Evolutionary conservation across 2,888 invertebrate species (phyloP).

Genomic region (Ellobium chinense): DNA sequence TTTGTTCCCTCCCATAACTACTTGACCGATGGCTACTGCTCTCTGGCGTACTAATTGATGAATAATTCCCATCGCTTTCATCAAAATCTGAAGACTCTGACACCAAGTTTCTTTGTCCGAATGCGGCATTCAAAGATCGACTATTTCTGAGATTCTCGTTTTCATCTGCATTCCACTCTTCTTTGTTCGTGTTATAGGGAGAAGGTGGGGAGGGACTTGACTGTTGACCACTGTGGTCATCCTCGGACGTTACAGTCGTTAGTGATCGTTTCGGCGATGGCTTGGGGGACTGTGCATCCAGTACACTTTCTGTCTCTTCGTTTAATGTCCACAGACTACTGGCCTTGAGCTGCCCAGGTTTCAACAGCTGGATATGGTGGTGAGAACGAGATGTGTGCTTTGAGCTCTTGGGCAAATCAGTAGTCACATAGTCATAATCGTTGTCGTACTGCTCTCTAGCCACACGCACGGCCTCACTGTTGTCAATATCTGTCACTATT

Average conservation of each 20-base stretch:
- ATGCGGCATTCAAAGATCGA: not conserved
- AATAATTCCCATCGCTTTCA: constrained; percentile 46
- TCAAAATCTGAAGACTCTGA: constrained; percentile 39
- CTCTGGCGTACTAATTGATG: constrained; percentile 32
- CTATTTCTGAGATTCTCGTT: not conserved
- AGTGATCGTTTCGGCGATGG: not conserved
- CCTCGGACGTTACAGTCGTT: not conserved
- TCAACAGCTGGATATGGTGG: constrained; percentile 14
- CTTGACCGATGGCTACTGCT: constrained; percentile 21
- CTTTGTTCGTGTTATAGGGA: not conserved
- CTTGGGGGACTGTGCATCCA: constrained; percentile 24
- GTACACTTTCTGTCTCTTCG: constrained; percentile 42
- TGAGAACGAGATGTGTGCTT: not conserved
- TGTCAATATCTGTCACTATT: too few species aligned
- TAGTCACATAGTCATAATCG: constrained; percentile 36
- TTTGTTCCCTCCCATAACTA: constrained; percentile 14
- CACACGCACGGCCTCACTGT: not conserved
- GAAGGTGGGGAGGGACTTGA: not conserved
- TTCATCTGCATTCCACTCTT: not conserved
- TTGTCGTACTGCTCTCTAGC: constrained; percentile 22
- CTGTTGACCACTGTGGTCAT: not conserved
- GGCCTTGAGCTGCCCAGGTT: constrained; percentile 31
- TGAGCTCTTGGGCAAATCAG: not conserved
- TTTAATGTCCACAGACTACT: constrained; percentile 45
- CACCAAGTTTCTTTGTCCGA: not conserved